A percentile compares a stretch with the other conserved stretches of the same genome.
phyloP scores from a whole-genome alignment of 2,888 invertebrate genomes.

The Synergus gifuensis region DNA sequence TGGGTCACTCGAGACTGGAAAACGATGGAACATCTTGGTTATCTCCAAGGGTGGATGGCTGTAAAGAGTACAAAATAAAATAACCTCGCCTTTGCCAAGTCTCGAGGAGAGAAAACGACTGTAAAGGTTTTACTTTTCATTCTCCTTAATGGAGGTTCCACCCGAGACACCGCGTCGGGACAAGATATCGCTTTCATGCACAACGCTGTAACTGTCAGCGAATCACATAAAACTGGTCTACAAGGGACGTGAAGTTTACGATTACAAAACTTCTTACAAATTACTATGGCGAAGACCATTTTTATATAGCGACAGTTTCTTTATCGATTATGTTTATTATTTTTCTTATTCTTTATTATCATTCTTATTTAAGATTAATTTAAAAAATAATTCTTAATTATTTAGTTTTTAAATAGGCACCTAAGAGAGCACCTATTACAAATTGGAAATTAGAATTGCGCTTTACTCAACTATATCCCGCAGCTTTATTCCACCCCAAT shows the following conservation, averaged over 20 bases:
- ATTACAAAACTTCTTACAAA: constrained; percentile 1
- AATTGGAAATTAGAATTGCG: too few relatives aligned
- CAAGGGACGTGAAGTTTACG: background rate
- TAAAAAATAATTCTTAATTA: too few relatives aligned
- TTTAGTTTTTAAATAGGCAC: too few relatives aligned
- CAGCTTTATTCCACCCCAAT: background rate
- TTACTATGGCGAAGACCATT: background rate
- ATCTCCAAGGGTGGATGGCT: constrained; percentile 3
- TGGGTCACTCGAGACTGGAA: constrained; percentile 19
- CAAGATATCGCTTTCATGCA: background rate
- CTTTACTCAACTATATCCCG: too few relatives aligned
- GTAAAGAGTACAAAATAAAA: constrained; percentile 13
- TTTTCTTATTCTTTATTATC: background rate
- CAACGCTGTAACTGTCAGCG: background rate
- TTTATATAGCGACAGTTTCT: background rate
- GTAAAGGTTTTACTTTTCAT: constrained; percentile 19
- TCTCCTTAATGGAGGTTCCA: constrained; percentile 4
- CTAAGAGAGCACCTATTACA: too few relatives aligned
- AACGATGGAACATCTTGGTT: constrained; percentile 19
- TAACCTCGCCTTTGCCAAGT: background rate
- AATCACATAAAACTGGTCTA: background rate
- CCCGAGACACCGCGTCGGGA: background rate
- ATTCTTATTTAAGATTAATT: too few relatives aligned
- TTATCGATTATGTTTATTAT: too few relatives aligned
- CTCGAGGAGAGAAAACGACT: background rate